These are phyloP conservation scores for Oceanodroma leucorhoa DNA, from an alignment of 2,797 vertebrate species.

Conservation along the genomic window DNA sequence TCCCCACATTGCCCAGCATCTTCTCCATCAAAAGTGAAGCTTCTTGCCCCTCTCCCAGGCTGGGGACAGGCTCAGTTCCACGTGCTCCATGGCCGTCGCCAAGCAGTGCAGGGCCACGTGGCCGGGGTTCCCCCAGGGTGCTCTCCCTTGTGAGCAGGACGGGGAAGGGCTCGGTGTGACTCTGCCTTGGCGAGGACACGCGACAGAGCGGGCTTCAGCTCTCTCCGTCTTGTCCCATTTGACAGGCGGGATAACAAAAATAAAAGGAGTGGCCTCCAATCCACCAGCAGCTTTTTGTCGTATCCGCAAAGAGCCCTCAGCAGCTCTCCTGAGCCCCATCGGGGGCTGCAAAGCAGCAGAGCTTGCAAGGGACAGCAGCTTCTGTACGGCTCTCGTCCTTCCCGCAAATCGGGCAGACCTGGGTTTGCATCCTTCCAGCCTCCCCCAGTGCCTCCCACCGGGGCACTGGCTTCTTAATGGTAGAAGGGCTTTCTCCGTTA, in stretches of 20 bases:
- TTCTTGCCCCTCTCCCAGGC: not conserved
- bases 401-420: not conserved
- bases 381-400: not conserved
- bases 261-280: not conserved
- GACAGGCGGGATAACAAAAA: not conserved
- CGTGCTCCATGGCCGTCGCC: not conserved
- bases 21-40: not conserved
- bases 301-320: not conserved
- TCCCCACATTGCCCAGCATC: not conserved
- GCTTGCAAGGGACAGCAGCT: not conserved
- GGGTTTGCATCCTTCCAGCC: not conserved
- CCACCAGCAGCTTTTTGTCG: not conserved
- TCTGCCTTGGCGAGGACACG: not conserved
- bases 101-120: not conserved
- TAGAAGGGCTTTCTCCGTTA: not conserved
- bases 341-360: not conserved
- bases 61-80: not conserved
- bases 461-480: not conserved
- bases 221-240: not conserved
- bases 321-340: not conserved
- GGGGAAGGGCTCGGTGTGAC: rapidly evolving
- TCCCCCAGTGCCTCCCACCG: not conserved
- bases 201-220: not conserved
- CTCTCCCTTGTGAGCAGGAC: not conserved
- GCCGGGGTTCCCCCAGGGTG: not conserved